These are phyloP conservation scores for Pleuronectes platessa DNA, from an alignment of 2,113 vertebrate species.

Conservation along the genomic window DNA sequence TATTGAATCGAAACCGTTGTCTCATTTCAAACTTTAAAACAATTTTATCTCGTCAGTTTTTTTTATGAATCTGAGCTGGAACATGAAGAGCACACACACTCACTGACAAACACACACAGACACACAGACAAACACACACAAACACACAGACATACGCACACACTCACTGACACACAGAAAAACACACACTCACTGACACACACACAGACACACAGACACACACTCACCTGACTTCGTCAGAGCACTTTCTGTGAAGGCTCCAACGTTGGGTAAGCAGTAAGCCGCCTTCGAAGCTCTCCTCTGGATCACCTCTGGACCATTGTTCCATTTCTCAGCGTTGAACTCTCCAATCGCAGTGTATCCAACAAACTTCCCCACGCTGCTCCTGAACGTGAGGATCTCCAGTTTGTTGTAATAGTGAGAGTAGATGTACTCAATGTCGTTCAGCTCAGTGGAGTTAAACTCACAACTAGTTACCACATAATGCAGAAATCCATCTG, in stretches of 20 bases:
- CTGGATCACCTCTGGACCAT: accelerated
- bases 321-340: accelerated
- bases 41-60: no score
- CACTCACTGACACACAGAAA: no score
- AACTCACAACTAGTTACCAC: accelerated
- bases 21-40: no score
- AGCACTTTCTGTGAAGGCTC: accelerated
- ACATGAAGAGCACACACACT: not conserved
- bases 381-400: not conserved
- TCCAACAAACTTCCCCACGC: constrained; percentile 2
- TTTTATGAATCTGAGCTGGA: not conserved
- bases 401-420: constrained; percentile 8
- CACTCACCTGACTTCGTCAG: constrained; percentile 61
- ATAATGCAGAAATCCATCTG: constrained; percentile 18
- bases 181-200: not conserved
- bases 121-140: constrained; percentile 48
- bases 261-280: not conserved
- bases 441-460: constrained; percentile 55
- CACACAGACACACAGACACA: constrained; percentile 2
- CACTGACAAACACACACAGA: not conserved
- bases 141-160: no score
- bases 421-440: not conserved
- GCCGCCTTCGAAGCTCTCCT: accelerated
- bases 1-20: no score
- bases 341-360: not conserved